Base-by-base conservation (phyloP, 2,888 invertebrate species). In the Cacoxenus indagator region DNA sequence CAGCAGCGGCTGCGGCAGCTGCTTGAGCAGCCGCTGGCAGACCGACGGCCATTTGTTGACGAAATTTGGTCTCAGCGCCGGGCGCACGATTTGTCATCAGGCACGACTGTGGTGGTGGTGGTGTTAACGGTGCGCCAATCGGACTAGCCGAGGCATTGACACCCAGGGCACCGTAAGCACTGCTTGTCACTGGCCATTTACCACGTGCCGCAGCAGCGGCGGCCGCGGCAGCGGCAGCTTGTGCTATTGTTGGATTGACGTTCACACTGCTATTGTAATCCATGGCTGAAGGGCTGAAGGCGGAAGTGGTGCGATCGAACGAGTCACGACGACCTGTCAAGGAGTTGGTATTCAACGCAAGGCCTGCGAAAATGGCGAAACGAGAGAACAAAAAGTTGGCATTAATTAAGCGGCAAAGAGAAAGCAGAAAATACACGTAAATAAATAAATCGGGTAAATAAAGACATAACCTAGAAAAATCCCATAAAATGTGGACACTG, bases 51-150 rank as follows among this genome's bases (percentile, higher is more conserved):
- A 87, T 77, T 75, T 87, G 87, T 92, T 89, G 94, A 77, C 94
- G 90, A 85, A 92, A 94, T 86, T 95, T 95, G 46, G 94, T 94
- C 90, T 97, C 97, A 1, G 97, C 96, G 75, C 97, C 97, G 46
- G 97, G 97, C 72, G 97, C 97, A 69, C 91, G 87, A 70, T 90
- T 90, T 59, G 89, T 89, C 77, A 94, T 92, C 55, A 93, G 88
- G 75, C 92, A 92, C 70, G 91, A 88, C 73, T 91, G 90, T 54
- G 92, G 92, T 27, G 94, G 93, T 51, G 95, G 95, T 67, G 95
- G 95, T 67, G 94, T 93, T 17, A 90, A 88, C 11, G 91, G 90
- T 69, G 90, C 90, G 29, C 90, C 90, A 70, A 91, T 85, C 22
- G 90, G 90, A 69, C 90, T 90, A 59, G 90, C 90, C 65, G 88